Evolutionary conservation across 2,113 vertebrate genomes (phyloP).

Genomic region (Scolopax mira): DNA sequence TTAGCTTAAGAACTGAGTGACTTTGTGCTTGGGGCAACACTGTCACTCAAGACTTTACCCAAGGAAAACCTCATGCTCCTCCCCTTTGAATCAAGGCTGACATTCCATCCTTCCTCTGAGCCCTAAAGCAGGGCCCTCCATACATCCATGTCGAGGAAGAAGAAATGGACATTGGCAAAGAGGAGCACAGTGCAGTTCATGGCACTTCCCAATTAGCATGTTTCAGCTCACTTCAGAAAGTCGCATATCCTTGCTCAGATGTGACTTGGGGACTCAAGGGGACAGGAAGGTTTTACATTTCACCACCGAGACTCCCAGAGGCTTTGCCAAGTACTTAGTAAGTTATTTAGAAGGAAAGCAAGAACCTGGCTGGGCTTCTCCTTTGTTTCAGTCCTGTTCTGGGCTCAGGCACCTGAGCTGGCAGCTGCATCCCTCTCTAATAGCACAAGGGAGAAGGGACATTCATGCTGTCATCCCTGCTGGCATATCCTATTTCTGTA

Average conservation of each 20-base stretch:
- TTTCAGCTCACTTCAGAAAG: slow-evolving; percentile 2
- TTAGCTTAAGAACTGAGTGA: neutral
- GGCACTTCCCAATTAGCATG: neutral
- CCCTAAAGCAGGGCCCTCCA: neutral
- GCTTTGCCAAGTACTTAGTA: slow-evolving; percentile 44
- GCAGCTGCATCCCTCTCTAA: slow-evolving; percentile 47
- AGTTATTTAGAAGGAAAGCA: slow-evolving; percentile 58
- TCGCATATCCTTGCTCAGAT: neutral
- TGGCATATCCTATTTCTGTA: slow-evolving; percentile 56
- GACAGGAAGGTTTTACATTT: slow-evolving; percentile 44
- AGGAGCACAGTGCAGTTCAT: neutral
- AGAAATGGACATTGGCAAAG: neutral
- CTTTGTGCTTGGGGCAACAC: neutral
- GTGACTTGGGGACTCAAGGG: neutral
- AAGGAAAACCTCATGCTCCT: neutral
- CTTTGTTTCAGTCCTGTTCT: slow-evolving; percentile 38
- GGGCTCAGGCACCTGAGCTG: slow-evolving; percentile 39
- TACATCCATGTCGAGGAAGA: fast-evolving
- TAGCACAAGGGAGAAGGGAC: slow-evolving; percentile 5
- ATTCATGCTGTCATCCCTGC: slow-evolving; percentile 16
- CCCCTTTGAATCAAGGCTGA: neutral
- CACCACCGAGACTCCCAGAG: slow-evolving; percentile 7
- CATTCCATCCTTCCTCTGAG: neutral
- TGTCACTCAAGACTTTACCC: fast-evolving
- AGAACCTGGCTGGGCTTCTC: neutral